Conservation (phyloP, 2,888 invertebrate genomes). For the Machimus atricapillus region DNA sequence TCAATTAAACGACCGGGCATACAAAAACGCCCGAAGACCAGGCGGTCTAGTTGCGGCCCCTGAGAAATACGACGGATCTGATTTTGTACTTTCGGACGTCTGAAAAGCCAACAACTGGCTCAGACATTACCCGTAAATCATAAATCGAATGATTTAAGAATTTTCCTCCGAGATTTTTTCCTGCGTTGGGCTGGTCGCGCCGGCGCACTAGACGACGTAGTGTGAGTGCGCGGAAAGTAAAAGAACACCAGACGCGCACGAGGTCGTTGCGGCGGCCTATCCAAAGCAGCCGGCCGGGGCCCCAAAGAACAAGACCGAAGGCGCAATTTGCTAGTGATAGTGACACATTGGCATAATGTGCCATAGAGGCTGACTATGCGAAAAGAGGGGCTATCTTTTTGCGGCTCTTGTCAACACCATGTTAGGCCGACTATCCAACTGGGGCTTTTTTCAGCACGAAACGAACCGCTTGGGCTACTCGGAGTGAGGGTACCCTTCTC, state of each 20-base stretch:
- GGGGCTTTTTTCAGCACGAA: neutral
- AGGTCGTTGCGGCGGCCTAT: slow-evolving; percentile 31
- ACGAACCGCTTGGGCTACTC: neutral
- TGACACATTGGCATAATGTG: slow-evolving; percentile 17
- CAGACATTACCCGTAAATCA: neutral
- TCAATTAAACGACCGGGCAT: neutral
- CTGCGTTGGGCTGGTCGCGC: neutral
- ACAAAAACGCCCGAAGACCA: neutral
- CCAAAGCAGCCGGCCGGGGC: slow-evolving; percentile 25
- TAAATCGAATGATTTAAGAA: slow-evolving; percentile 12
- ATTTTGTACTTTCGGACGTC: neutral
- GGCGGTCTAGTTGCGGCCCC: neutral
- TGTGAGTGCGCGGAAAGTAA: slow-evolving; percentile 24
- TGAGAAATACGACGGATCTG: neutral
- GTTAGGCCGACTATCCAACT: neutral
- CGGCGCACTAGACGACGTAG: neutral
- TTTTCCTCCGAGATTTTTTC: slow-evolving; percentile 18
- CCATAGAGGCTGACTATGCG: neutral
- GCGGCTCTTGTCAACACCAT: slow-evolving; percentile 32
- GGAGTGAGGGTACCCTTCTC: slow-evolving; percentile 38
- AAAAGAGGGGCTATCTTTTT: slow-evolving; percentile 26
- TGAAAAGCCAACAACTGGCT: neutral
- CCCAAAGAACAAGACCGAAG: slow-evolving; percentile 31
- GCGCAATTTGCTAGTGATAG: slow-evolving; percentile 22
- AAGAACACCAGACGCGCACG: slow-evolving; percentile 31